Evolutionary conservation across 2,797 vertebrate genomes (phyloP).

Genomic region (Clarias laeviceps): DNA sequence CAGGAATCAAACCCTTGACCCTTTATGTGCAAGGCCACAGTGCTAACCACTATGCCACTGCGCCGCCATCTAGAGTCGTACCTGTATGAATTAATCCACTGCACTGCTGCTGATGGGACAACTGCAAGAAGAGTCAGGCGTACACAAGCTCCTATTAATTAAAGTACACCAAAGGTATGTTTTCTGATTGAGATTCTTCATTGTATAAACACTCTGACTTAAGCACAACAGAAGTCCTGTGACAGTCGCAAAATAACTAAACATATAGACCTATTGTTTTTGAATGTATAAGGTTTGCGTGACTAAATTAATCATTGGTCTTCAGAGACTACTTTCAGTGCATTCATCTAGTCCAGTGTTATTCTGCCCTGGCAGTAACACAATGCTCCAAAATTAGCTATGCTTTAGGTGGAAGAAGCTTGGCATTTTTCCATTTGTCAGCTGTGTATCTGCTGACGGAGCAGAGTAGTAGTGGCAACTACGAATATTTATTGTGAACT

Average conservation of each 20-base stretch:
- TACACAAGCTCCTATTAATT: not conserved
- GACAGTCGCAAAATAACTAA: not conserved
- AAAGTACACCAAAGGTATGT: not conserved
- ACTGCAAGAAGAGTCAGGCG: no score
- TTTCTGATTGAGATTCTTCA: not conserved
- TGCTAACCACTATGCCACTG: no score
- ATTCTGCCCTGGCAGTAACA: not conserved
- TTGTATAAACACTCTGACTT: not conserved
- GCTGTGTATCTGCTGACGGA: slow-evolving; percentile 10
- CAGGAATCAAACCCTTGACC: no score
- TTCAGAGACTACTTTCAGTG: not conserved
- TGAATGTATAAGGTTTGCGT: not conserved
- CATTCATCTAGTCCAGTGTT: not conserved
- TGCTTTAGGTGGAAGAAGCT: not conserved
- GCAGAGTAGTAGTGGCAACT: not conserved
- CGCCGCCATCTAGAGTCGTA: not conserved
- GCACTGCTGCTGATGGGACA: not conserved
- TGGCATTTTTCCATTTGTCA: not conserved
- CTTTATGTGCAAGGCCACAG: no score
- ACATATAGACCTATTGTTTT: not conserved
- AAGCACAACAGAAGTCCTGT: not conserved
- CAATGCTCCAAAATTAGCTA: not conserved
- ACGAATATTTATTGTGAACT: not conserved
- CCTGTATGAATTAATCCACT: no score
- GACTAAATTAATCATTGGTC: not conserved